Conservation (phyloP, 1,140 invertebrate genomes). For the Chironomus striatipennis region DNA sequence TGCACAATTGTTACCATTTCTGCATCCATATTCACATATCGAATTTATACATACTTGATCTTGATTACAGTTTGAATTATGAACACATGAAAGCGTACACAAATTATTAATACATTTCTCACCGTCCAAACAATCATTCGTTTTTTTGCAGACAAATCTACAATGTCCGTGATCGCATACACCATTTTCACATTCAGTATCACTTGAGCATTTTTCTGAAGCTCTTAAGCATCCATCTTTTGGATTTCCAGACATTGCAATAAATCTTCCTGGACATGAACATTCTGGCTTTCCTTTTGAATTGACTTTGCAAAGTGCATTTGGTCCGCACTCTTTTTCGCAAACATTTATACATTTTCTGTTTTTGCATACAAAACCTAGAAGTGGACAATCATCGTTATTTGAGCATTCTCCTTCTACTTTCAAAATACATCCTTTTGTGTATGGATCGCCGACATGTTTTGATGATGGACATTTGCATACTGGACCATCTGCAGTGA, state of each 20-base stretch:
- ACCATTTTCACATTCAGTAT: constrained; percentile 66
- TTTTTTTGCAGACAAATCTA: constrained; percentile 66
- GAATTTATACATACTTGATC: constrained; percentile 73
- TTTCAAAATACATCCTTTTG: constrained; percentile 52
- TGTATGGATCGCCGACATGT: constrained; percentile 65
- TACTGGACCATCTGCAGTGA: constrained; percentile 49
- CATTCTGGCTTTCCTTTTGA: constrained; percentile 62
- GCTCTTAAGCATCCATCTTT: constrained; percentile 64
- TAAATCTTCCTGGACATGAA: constrained; percentile 62
- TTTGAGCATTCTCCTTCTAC: constrained; percentile 60
- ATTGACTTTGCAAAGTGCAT: constrained; percentile 65
- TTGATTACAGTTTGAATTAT: constrained; percentile 67
- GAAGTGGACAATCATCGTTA: constrained; percentile 63
- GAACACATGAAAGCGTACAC: constrained; percentile 65
- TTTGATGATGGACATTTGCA: constrained; percentile 64
- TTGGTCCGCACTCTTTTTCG: constrained; percentile 62
- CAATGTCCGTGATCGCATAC: constrained; percentile 76
- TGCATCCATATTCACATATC: constrained; percentile 71
- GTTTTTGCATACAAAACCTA: constrained; percentile 57
- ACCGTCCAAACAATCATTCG: constrained; percentile 66
- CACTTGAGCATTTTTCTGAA: constrained; percentile 53
- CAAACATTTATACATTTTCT: constrained; percentile 70
- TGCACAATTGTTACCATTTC: constrained; percentile 70
- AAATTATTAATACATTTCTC: constrained; percentile 71
- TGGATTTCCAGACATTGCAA: constrained; percentile 48